phyloP scores from a whole-genome alignment of 2,113 vertebrate species.

The Nettapus auritus region DNA sequence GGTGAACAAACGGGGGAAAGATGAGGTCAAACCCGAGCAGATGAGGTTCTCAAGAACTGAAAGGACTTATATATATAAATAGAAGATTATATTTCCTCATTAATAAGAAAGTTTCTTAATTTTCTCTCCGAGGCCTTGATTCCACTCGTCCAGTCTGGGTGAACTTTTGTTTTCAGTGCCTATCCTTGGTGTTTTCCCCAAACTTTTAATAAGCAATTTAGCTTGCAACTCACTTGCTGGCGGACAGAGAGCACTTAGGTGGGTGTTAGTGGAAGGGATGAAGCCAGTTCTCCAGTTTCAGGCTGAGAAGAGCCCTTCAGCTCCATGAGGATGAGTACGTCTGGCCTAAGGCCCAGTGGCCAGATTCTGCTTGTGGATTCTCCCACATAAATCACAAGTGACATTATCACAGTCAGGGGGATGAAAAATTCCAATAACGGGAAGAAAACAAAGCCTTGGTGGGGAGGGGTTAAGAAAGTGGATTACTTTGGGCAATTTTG shows the following conservation, averaged over 20 bases:
- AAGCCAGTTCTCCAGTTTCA: not conserved
- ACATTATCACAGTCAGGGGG: not conserved
- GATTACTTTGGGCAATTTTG: conserved; percentile 44
- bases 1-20: not conserved
- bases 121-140: not conserved
- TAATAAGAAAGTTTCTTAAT: not conserved
- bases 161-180: not conserved
- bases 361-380: not conserved
- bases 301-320: not conserved
- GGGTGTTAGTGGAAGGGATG: not conserved
- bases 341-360: not conserved
- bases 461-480: not conserved
- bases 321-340: not conserved
- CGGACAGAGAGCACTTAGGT: not conserved
- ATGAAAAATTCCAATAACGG: not conserved
- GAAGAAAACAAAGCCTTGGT: conserved; percentile 7
- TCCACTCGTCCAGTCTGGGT: not conserved
- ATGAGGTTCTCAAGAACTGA: conserved; percentile 21
- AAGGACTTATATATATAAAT: conserved; percentile 29
- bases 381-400: not conserved
- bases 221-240: not conserved
- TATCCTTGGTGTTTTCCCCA: not conserved
- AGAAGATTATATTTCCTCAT: conserved; percentile 30
- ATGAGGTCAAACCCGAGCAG: conserved; percentile 20
- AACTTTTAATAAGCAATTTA: not conserved